phyloP scores from a whole-genome alignment of 2,113 vertebrate genomes.

The Himantopus leucocephalus region DNA sequence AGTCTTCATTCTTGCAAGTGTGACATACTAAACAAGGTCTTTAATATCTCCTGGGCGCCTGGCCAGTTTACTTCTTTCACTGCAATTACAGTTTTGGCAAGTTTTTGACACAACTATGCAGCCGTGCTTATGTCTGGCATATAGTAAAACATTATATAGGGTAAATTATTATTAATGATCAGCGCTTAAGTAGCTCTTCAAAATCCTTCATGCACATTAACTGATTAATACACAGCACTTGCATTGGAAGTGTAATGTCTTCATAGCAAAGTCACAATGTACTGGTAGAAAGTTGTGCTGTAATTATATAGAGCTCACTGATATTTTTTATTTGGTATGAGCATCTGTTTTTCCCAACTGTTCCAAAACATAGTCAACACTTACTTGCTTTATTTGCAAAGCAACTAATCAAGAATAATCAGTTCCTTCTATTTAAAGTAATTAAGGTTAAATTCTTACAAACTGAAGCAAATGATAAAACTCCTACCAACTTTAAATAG shows the following conservation, averaged over 20 bases:
- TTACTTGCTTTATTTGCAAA: constrained; percentile 8
- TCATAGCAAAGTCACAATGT: not conserved
- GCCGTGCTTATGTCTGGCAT: not conserved
- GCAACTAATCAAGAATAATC: not conserved
- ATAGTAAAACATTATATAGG: not conserved
- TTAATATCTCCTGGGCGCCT: not conserved
- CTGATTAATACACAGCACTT: not conserved
- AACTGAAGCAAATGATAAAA: not conserved
- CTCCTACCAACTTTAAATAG: not conserved
- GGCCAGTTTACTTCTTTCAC: not conserved
- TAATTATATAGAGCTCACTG: not conserved
- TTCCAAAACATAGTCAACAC: not conserved
- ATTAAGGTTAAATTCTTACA: not conserved
- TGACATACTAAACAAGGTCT: not conserved
- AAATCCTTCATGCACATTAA: not conserved
- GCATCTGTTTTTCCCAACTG: not conserved
- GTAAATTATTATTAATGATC: not conserved
- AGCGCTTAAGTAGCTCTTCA: not conserved
- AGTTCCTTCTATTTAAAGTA: not conserved
- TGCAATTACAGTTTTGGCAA: not conserved
- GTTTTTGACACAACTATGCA: not conserved
- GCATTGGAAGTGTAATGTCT: not conserved
- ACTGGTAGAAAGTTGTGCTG: not conserved
- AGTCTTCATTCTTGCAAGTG: not conserved
- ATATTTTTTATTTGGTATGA: not conserved